Conservation (phyloP, 2,113 vertebrate genomes). For the Vulpes vulpes region DNA sequence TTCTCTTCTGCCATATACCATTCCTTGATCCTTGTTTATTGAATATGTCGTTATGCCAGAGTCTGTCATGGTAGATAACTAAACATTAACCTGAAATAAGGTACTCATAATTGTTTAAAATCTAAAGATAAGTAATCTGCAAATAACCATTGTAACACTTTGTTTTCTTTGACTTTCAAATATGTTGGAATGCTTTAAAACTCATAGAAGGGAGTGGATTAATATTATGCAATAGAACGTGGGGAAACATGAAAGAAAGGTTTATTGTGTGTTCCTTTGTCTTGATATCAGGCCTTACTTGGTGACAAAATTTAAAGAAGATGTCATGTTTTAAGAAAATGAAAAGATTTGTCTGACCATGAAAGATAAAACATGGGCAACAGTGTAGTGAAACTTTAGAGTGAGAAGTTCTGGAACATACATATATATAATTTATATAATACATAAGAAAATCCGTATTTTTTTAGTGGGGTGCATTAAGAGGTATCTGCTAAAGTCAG, state of each 20-base stretch:
- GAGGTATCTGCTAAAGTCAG: neutral
- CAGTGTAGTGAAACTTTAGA: constrained; percentile 1
- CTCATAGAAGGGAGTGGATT: constrained; percentile 5
- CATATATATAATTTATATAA: neutral
- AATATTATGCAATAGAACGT: constrained; percentile 34
- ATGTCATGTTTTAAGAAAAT: constrained; percentile 18
- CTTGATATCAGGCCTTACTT: neutral
- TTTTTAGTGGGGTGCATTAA: neutral
- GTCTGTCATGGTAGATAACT: neutral
- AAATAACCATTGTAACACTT: neutral
- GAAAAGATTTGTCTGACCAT: constrained; percentile 11
- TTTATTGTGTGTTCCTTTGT: constrained; percentile 44
- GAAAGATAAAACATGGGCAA: neutral
- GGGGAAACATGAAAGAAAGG: neutral
- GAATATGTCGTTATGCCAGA: neutral
- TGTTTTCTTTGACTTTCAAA: constrained; percentile 42
- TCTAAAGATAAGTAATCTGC: constrained; percentile 22
- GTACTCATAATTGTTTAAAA: constrained; percentile 23
- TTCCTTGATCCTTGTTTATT: neutral
- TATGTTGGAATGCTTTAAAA: constrained; percentile 50
- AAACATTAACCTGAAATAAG: neutral
- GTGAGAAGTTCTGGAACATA: neutral
- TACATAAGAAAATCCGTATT: neutral
- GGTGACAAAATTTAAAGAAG: constrained; percentile 3
- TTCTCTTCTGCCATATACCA: neutral